A percentile compares a stretch with the other conserved stretches of the same genome.
Conservation (phyloP, 2,888 invertebrate genomes). For the Junonia oenone region DNA sequence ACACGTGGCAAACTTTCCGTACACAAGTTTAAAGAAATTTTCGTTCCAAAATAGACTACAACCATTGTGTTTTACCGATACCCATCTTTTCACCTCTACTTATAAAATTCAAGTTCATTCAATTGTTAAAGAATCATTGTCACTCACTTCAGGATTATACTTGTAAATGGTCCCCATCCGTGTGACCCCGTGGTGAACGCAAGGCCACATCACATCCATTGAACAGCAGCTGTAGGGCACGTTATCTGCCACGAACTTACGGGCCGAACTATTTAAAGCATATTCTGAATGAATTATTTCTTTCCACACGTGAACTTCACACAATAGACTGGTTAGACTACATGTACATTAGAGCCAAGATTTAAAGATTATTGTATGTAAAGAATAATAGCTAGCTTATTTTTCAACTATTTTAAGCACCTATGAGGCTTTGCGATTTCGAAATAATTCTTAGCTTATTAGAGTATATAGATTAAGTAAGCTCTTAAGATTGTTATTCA, state of each 20-base stretch:
- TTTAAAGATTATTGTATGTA: too few species aligned
- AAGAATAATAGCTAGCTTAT: too few species aligned
- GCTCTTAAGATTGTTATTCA: too few species aligned
- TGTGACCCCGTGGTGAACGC: slow-evolving; percentile 80
- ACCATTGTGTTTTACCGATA: not conserved
- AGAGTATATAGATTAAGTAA: too few species aligned
- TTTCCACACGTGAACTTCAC: too few species aligned
- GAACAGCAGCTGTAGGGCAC: slow-evolving; percentile 83
- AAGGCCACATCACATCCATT: slow-evolving; percentile 72
- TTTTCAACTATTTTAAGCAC: too few species aligned
- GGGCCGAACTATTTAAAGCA: slow-evolving; percentile 37
- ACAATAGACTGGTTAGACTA: not conserved
- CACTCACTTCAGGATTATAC: slow-evolving; percentile 66
- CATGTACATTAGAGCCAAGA: too few species aligned
- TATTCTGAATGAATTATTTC: not conserved
- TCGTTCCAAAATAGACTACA: too few species aligned
- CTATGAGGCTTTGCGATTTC: too few species aligned
- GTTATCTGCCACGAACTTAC: slow-evolving; percentile 70
- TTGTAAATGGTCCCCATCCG: slow-evolving; percentile 73
- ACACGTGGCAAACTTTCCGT: too few species aligned
- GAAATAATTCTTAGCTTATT: too few species aligned
- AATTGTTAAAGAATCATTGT: not conserved
- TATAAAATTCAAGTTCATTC: not conserved
- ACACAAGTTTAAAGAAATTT: too few species aligned
- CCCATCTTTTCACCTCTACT: not conserved